phyloP scores from a whole-genome alignment of 2,113 vertebrate species.

The Cettia cetti region DNA sequence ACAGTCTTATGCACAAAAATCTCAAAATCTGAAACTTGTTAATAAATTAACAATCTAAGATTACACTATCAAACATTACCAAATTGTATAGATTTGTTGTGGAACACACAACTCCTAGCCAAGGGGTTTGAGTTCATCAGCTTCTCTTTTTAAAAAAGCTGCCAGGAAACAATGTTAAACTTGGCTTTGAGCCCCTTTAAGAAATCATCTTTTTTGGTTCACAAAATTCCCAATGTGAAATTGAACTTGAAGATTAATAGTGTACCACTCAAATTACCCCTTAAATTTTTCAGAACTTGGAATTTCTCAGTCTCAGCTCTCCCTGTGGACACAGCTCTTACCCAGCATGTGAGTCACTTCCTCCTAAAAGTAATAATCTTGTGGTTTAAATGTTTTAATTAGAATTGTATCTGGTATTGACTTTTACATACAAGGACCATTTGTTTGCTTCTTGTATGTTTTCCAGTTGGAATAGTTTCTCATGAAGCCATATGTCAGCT shows the following conservation, averaged over 20 bases:
- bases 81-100: background rate
- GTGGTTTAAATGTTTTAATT: background rate
- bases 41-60: background rate
- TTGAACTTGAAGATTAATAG: background rate
- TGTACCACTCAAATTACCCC: background rate
- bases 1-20: background rate
- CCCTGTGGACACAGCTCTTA: background rate
- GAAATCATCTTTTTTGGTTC: background rate
- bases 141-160: background rate
- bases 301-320: background rate
- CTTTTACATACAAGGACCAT: background rate
- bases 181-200: background rate
- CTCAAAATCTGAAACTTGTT: background rate
- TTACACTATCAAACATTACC: background rate
- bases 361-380: background rate
- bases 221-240: background rate
- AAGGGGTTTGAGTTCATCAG: background rate
- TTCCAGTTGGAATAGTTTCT: background rate
- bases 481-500: background rate
- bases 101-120: background rate
- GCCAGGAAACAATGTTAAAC: background rate
- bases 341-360: background rate
- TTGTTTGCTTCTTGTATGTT: background rate
- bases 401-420: background rate
- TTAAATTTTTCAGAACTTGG: background rate